A percentile compares a stretch with the other conserved stretches of the same genome.
Conservation (phyloP, 2,797 vertebrate species). For the Sphaeramia orbicularis region DNA sequence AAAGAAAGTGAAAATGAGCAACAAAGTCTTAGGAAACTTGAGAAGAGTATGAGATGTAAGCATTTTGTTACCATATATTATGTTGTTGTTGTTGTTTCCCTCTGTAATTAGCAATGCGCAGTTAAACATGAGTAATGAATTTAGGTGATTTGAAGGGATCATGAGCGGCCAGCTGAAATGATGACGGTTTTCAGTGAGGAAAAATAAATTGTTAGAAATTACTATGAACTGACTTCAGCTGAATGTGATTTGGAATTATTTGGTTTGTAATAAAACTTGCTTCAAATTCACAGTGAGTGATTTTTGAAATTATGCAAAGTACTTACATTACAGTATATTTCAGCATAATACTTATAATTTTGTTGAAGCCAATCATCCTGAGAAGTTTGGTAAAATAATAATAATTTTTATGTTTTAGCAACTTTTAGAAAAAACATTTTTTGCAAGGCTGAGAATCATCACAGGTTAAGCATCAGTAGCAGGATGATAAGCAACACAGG, state of each 20-base stretch:
- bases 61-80: neutral
- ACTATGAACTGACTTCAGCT: neutral
- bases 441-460: neutral
- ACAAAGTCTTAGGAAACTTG: constrained; percentile 15
- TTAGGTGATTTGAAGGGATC: neutral
- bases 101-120: neutral
- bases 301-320: neutral
- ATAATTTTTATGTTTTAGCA: no score
- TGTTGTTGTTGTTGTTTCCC: neutral
- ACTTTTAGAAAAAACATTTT: neutral
- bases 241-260: neutral
- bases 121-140: no score
- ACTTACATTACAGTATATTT: neutral
- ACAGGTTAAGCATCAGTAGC: neutral
- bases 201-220: neutral
- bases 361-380: no score
- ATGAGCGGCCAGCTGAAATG: neutral
- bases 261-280: neutral
- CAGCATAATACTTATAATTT: no score
- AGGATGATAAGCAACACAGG: neutral
- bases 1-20: constrained; percentile 45
- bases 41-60: neutral
- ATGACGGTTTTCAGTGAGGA: neutral
- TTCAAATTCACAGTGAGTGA: neutral
- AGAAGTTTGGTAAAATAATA: no score